Percentiles rank a stretch among this genome's conserved stretches.
Evolutionary conservation across 1,140 invertebrate genomes (phyloP).

Genomic region (Nasonia vitripennis): DNA sequence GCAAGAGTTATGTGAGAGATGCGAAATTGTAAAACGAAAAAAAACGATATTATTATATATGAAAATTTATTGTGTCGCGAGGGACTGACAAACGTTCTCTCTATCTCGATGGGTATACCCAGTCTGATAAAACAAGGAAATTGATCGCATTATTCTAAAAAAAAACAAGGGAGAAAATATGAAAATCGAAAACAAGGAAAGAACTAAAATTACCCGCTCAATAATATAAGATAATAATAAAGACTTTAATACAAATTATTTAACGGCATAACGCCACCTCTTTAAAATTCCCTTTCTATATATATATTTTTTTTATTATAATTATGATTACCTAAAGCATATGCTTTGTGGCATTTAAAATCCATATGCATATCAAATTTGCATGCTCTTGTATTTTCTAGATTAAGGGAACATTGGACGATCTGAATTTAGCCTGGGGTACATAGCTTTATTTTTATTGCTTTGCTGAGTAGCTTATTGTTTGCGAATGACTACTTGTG

Average conservation of each 20-base stretch:
- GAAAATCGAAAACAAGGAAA: slow-evolving; percentile 56
- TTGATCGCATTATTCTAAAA: slow-evolving; percentile 58
- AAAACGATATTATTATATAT: slow-evolving; percentile 26
- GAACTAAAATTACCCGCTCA: slow-evolving; percentile 63
- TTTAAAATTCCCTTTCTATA: slow-evolving; percentile 56
- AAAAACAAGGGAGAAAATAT: background rate
- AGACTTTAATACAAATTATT: slow-evolving; percentile 68
- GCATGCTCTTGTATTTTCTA: slow-evolving; percentile 28
- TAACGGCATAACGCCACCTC: slow-evolving; percentile 59
- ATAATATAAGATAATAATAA: slow-evolving; percentile 68
- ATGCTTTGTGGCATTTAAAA: background rate
- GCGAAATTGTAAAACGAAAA: slow-evolving; percentile 9
- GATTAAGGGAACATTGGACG: slow-evolving; percentile 30
- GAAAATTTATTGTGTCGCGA: slow-evolving; percentile 50
- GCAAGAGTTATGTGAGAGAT: background rate
- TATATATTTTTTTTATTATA: slow-evolving; percentile 20
- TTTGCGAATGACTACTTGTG: slow-evolving; percentile 3
- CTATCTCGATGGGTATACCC: slow-evolving; percentile 50
- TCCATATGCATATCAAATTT: slow-evolving; percentile 29
- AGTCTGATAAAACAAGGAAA: slow-evolving; percentile 55
- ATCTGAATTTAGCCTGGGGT: background rate
- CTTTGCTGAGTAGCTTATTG: slow-evolving; percentile 9
- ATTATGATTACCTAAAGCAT: background rate
- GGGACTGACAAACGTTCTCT: slow-evolving; percentile 55
- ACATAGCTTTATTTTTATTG: slow-evolving; percentile 5